phyloP scores from a whole-genome alignment of 2,888 invertebrate genomes.

The Eristalinus sepulchralis region DNA sequence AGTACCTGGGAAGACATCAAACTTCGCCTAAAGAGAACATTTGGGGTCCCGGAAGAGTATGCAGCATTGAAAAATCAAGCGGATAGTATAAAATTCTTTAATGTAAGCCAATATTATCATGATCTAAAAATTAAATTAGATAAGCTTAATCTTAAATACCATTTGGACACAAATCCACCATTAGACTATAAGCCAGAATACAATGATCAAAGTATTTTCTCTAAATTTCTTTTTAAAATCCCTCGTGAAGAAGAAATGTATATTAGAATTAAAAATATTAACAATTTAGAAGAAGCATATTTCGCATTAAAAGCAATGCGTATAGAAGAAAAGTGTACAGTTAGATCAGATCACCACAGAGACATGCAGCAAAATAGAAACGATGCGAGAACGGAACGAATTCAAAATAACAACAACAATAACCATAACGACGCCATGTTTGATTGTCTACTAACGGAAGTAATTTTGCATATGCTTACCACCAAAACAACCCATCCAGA shows the following conservation, averaged over 20 bases:
- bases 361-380: too few species aligned
- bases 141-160: conserved; percentile 16
- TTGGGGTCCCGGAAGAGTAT: conserved; percentile 13
- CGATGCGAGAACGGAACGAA: too few species aligned
- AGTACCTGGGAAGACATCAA: not conserved
- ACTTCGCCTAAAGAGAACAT: not conserved
- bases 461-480: not conserved
- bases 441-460: conserved; percentile 8
- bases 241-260: not conserved
- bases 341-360: too few species aligned
- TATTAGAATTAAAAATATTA: not conserved
- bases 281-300: not conserved
- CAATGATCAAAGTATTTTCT: conserved; percentile 16
- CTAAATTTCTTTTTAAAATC: conserved; percentile 13
- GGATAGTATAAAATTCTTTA: not conserved
- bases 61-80: conserved; percentile 12
- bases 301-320: not conserved
- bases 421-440: not conserved
- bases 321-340: not conserved
- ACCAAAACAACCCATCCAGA: not conserved
- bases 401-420: too few species aligned
- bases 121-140: conserved; percentile 6
- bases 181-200: conserved; percentile 23
- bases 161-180: conserved; percentile 4
- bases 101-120: conserved; percentile 28